Evolutionary conservation across 2,797 vertebrate species (phyloP), one percentile per base, ranked within the genome.

Genomic region (Megaceryle alcyon): DNA sequence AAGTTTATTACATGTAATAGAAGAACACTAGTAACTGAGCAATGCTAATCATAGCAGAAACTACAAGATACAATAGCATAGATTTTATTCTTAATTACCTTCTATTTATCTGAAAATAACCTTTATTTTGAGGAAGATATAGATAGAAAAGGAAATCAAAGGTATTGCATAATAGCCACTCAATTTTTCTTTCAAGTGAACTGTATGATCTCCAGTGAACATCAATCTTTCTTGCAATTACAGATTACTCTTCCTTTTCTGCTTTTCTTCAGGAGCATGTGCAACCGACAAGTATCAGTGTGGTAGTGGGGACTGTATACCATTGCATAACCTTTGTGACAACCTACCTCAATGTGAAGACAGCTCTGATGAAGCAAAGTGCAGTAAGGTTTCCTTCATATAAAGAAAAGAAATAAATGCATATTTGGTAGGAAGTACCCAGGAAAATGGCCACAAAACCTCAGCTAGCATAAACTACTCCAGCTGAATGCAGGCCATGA

Each of bases 331-430:
- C 48, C 96, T 98, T 66, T 99, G 99, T 97, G 97, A 99, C 3
- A 85, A 89, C 6, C 2, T 87, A 5, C 69, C 76, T 10, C 97
- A 99, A n/a, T 99, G 99, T 96, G 77, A 96, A 8, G 99, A 99
- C 7, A 98, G 97, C 56, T 98, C 99, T 3, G 99, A 99, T 41
- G 99, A 99, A 97, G 94, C 95, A 4, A 81, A 98, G 4, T 99
- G 99, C 73, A 97, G 99, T 99, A 98, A 95, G 97, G 28, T 84
- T 88, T 88, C 63, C 12, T 85, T 68, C 43, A 26, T 21, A 35
- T 22, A 23, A 41, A 78, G 28, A 53, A 44, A 35, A 83, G 35
- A 25, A 69, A 35, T 25, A 10, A 14, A 16, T 41, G 25, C 3
- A 6, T 35, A 39, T 76, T 41, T 60, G n/a, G 25, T 63, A 78